These are phyloP conservation scores for Corydoras sp. DNA, from an alignment of 2,113 vertebrate species.

Conservation along the genomic window DNA sequence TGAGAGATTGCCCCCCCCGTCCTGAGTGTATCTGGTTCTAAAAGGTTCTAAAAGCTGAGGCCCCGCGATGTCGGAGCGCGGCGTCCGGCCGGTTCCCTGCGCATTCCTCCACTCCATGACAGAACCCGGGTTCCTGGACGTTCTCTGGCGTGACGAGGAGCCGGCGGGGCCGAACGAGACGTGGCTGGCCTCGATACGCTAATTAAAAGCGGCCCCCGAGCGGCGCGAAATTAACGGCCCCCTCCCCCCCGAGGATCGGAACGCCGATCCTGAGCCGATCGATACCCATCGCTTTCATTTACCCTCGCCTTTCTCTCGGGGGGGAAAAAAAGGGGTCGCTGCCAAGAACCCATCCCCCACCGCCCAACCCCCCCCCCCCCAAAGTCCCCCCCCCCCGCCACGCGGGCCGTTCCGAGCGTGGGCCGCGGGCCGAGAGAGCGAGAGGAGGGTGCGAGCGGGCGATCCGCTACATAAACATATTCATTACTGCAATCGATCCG, in stretches of 20 bases:
- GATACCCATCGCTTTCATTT: slow-evolving; percentile 54
- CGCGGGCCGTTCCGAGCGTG: slow-evolving; percentile 25
- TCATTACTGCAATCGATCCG: slow-evolving; percentile 51
- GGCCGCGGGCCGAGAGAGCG: slow-evolving; percentile 26
- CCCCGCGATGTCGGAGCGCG: too few relatives aligned
- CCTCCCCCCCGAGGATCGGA: slow-evolving; percentile 32
- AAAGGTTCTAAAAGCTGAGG: too few relatives aligned
- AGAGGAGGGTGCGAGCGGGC: slow-evolving; percentile 13
- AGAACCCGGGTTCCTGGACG: too few relatives aligned
- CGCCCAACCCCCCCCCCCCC: neutral
- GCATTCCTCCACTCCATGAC: too few relatives aligned
- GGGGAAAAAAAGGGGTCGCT: slow-evolving; percentile 43
- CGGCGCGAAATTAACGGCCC: slow-evolving; percentile 44
- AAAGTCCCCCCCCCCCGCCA: neutral
- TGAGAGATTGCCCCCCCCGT: too few relatives aligned
- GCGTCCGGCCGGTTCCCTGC: too few relatives aligned
- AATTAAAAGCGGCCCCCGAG: slow-evolving; percentile 46
- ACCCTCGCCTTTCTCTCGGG: slow-evolving; percentile 23
- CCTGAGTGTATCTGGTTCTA: too few relatives aligned
- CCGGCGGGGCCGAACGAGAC: slow-evolving; percentile 36
- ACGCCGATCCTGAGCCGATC: slow-evolving; percentile 52
- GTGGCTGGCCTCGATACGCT: slow-evolving; percentile 38
- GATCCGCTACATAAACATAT: slow-evolving; percentile 46
- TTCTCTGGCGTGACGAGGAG: too few relatives aligned
- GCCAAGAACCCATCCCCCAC: slow-evolving; percentile 38